phyloP scores from a whole-genome alignment of 2,113 vertebrate genomes.

The Furnarius figulus region DNA sequence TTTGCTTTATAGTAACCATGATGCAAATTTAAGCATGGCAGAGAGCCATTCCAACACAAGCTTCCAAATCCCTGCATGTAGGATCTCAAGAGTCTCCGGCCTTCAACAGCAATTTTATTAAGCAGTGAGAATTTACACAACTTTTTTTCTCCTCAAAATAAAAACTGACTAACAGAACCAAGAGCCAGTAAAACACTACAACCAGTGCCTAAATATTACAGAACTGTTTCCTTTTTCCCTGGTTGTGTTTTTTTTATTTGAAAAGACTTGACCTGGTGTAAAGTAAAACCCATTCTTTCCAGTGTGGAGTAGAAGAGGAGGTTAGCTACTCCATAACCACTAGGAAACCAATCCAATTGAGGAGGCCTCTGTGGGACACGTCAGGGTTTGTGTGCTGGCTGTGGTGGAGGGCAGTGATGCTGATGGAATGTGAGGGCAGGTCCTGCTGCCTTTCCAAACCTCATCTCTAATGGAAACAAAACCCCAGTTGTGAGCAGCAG shows the following conservation, averaged over 20 bases:
- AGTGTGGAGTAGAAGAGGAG: not conserved
- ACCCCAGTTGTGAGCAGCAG: not conserved
- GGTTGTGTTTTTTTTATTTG: not conserved
- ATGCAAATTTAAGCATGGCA: not conserved
- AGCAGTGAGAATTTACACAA: not conserved
- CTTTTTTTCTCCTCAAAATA: not conserved
- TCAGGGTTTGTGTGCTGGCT: not conserved
- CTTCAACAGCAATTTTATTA: not conserved
- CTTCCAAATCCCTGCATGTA: not conserved
- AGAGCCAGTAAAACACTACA: not conserved
- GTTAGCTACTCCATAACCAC: not conserved
- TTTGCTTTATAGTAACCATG: not conserved
- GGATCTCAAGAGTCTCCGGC: not conserved
- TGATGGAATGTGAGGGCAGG: constrained; percentile 47
- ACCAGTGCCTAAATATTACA: not conserved
- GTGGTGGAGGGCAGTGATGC: not conserved
- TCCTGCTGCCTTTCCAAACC: not conserved
- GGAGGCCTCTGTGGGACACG: not conserved
- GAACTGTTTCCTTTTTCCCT: not conserved
- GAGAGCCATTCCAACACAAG: not conserved
- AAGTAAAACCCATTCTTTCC: not conserved
- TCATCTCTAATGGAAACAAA: constrained; percentile 33
- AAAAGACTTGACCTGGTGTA: not conserved
- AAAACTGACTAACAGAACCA: not conserved
- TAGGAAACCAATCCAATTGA: not conserved